Base-by-base conservation (phyloP, 2,888 invertebrate species). In the Papilio elwesi region DNA sequence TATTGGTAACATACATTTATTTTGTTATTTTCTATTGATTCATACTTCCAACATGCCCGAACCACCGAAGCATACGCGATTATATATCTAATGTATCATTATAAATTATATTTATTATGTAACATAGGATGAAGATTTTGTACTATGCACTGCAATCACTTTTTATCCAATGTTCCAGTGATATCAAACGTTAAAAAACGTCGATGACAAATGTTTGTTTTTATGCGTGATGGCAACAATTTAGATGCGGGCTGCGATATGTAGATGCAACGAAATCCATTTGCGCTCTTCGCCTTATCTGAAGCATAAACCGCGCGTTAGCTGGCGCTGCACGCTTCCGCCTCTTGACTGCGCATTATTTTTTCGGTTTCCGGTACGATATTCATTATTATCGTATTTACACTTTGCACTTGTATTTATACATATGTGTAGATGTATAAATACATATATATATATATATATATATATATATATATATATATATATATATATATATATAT, bases 251-350 rank as follows among this genome's bases (percentile, higher is more conserved):
- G 75, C 74, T 75, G 55, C 73, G 74, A 80, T 84, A 83, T 84
- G 83, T 85, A 85, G 84, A 86, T 87, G 84, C 87, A 88, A 82
- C 81, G 74, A 83, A 82, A 82, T 83, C 88, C 87, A 90, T 90
- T 90, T 87, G 83, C 82, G 78, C 83, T 71, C 75, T 82, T 80
- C 68, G 78, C 76, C 83, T 91, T 92, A 92, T 92, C 91, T 90
- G 74, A 63, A 78, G 86, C 87, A 85, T 92, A 91, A 91, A 90
- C 88, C 88, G 83, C 83, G 87, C 87, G 85, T 90, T 90, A 91
- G 91, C 87, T 79, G 81, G 84, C 85, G 81, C 78, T 87, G 85
- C 86, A 86, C 88, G 85, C 88, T 90, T 90, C 88, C 89, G 81
- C 79, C 80, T 81, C 83, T 82, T 82, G 83, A 84, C 79, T 80